Base-by-base conservation (phyloP, 2,797 vertebrate species). In the Selene dorsalis region DNA sequence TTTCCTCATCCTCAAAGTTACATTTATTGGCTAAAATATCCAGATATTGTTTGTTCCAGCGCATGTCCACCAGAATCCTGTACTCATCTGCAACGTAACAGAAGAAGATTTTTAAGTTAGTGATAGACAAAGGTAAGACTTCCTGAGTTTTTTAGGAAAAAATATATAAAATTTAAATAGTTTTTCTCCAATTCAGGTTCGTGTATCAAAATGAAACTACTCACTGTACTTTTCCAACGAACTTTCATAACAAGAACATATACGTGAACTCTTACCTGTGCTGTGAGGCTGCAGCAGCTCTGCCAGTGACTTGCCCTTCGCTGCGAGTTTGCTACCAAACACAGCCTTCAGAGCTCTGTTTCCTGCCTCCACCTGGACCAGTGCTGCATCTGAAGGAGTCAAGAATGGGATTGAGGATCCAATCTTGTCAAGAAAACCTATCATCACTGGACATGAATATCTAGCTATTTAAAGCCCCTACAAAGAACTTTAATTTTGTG, bases 21-120 rank as follows among this genome's bases (percentile, higher is more conserved):
- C 96, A 89, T 0, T 97, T 97, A 94, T 96, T 98, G 83, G 94
- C 96, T 69, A 98, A 88, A 71, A 97, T 96, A 80, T 98, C 96
- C 91, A 99, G 92, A 84, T 97, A 95, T 70, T 99, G 98, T 86
- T 97, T 96, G 89, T 99, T 99, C 98, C 98, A 99, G 10, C 98
- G 96, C 91, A 97, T 97, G 86, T 99, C 98, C 87, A 98, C 89
- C 80, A 96, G 94, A 74, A 97, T 96, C 87, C 96, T 96, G 83
- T 95, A 96, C 73, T 98, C 96, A 93, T 97, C 97, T 98, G 7
- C 13, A 75, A 70, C 0, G 64, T 0, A 48, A 79, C 43, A 69
- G n/a, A 28, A 26, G 20, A 41, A 9, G 65, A 32, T 50, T 17
- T 24, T 45, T 26, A 20, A 16, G 14, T 6, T 35, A 4, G 22